phyloP scores from a whole-genome alignment of 2,113 vertebrate genomes.

The Onychostoma macrolepis region DNA sequence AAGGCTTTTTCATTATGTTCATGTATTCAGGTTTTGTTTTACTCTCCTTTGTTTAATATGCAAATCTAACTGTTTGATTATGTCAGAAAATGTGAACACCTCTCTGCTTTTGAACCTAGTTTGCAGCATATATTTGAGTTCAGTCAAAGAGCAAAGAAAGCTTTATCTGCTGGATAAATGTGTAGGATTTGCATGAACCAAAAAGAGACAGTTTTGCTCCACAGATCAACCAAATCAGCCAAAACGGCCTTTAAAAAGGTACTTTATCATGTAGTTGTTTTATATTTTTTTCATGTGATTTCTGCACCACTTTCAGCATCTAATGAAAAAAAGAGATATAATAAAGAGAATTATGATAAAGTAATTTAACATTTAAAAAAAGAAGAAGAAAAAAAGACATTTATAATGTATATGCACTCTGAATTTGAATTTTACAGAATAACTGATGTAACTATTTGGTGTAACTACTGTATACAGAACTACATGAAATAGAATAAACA shows the following conservation, averaged over 20 bases:
- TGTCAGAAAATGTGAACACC: neutral
- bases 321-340: neutral
- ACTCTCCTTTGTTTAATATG: neutral
- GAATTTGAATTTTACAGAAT: neutral
- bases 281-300: neutral
- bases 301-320: neutral
- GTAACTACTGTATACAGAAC: too few species aligned
- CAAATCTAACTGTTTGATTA: neutral
- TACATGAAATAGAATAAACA: neutral
- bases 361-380: neutral
- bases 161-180: neutral
- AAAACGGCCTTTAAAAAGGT: neutral
- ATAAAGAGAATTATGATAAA: neutral
- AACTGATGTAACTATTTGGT: too few species aligned
- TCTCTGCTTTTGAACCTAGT: conserved; percentile 9
- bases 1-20: neutral
- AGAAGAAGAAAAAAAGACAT: neutral
- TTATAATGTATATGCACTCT: neutral
- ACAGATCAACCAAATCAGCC: neutral
- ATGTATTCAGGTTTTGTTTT: neutral
- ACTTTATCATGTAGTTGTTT: neutral
- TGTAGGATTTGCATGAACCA: neutral
- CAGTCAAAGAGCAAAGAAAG: neutral
- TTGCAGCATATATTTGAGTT: conserved; percentile 47
- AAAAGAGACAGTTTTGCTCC: neutral